Evolutionary conservation across 1,140 invertebrate genomes (phyloP), one percentile per base, ranked within the genome.

Genomic region (Triops longicaudatus): DNA sequence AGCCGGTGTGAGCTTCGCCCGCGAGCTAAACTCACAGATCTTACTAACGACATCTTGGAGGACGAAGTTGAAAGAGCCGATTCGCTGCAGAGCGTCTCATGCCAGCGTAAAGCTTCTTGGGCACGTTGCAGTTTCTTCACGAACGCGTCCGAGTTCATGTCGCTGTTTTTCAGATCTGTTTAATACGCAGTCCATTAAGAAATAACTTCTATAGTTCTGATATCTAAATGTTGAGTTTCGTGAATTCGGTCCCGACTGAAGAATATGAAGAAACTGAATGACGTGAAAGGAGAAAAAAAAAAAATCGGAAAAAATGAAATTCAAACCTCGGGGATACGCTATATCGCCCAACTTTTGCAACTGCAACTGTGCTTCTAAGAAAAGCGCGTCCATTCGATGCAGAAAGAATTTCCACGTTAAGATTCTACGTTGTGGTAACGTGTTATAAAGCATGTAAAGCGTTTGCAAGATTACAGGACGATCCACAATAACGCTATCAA

Each of bases 401-500:
- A 98, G 87, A 83, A 99, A 99, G 86, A 99, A 99, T 78, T 99
- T 96, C 97, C 98, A 99, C 1, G 91, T 91, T 9, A 99, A 87
- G 78, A 99, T 94, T 79, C 91, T 90, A 50, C 96, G 87, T 82
- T 98, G 94, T 9, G 63, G 37, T 9, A 74, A 87, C 7, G 94
- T 92, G 82, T 97, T 98, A 82, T 97, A 93, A 1, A 99, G 87
- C 82, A 98, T 94, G 85, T 97, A 96, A 22, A 99, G 88, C 0
- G 94, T 92, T 84, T 98, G 95, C n/a, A 99, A 88, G 41, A 99
- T 95, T 89, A 99, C 93, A 1, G 97, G 95, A 42, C 98, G 88
- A 84, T 99, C 98, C 43, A 96, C 90, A 77, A 98, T 97, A 73
- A 99, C 95, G 43, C 92, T 87, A 85, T 97, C 95, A 85, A 97